Evolutionary conservation across 2,113 vertebrate genomes (phyloP).

Genomic region (Cephalopholis sonnerati): DNA sequence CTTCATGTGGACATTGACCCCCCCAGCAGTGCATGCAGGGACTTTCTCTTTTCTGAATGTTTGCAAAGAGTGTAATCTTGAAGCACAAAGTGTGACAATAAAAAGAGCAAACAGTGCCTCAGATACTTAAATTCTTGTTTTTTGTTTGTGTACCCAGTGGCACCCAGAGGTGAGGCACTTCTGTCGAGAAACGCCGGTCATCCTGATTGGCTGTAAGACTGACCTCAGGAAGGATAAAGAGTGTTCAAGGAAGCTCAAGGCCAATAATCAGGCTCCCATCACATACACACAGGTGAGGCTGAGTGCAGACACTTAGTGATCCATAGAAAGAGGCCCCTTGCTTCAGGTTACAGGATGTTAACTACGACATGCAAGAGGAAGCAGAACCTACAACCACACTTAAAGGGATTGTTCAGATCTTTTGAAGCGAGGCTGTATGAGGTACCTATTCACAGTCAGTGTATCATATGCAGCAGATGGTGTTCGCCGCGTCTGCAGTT

Average conservation of each 20-base stretch:
- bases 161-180: conserved; percentile 95
- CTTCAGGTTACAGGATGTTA: neutral
- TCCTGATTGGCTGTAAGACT: conserved; percentile 98
- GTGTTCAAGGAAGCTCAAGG: conserved; percentile 88
- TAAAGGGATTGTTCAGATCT: neutral
- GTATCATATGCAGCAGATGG: too few relatives aligned
- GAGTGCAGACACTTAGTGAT: neutral
- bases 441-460: too few relatives aligned
- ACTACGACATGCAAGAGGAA: conserved; percentile 22
- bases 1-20: conserved; percentile 48
- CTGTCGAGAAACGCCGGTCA: conserved; percentile 88
- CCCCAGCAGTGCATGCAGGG: neutral
- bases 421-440: too few relatives aligned
- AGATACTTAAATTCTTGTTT: neutral
- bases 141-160: conserved; percentile 85
- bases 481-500: too few relatives aligned
- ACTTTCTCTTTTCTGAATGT: neutral
- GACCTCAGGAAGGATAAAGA: conserved; percentile 97
- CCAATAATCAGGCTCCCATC: conserved; percentile 88
- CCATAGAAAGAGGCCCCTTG: neutral
- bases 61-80: neutral
- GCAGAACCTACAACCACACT: conserved; percentile 17
- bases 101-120: neutral
- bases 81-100: neutral
- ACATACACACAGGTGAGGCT: conserved; percentile 91